Conservation (phyloP, 2,888 invertebrate species). For the Prosapia bicincta region DNA sequence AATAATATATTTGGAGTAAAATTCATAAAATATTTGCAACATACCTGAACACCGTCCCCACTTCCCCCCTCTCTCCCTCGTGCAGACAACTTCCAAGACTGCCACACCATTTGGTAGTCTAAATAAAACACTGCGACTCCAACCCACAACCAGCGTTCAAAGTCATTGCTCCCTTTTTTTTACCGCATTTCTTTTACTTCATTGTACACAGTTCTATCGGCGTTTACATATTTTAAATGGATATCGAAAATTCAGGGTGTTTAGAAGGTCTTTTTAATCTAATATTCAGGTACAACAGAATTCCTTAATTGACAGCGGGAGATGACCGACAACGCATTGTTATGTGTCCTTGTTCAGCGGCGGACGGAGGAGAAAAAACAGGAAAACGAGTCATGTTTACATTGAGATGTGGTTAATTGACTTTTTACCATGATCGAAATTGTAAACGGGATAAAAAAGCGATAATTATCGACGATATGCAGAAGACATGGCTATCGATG, state of each 20-base stretch:
- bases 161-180: background rate
- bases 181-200: background rate
- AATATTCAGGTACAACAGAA: background rate
- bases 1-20: background rate
- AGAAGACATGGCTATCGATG: background rate
- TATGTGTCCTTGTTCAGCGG: background rate
- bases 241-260: background rate
- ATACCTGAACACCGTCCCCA: background rate
- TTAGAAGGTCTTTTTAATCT: background rate
- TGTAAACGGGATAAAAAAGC: background rate
- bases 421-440: conserved; percentile 2
- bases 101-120: background rate
- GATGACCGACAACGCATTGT: conserved; percentile 2
- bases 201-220: background rate
- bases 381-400: background rate
- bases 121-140: background rate
- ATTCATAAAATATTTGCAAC: background rate
- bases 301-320: background rate
- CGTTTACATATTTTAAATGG: background rate
- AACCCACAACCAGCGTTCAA: background rate
- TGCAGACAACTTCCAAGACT: background rate
- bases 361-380: background rate
- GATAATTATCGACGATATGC: background rate
- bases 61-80: background rate
- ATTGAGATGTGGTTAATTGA: background rate